Evolutionary conservation across 2,888 invertebrate species (phyloP).

Genomic region (Eurytoma californica): DNA sequence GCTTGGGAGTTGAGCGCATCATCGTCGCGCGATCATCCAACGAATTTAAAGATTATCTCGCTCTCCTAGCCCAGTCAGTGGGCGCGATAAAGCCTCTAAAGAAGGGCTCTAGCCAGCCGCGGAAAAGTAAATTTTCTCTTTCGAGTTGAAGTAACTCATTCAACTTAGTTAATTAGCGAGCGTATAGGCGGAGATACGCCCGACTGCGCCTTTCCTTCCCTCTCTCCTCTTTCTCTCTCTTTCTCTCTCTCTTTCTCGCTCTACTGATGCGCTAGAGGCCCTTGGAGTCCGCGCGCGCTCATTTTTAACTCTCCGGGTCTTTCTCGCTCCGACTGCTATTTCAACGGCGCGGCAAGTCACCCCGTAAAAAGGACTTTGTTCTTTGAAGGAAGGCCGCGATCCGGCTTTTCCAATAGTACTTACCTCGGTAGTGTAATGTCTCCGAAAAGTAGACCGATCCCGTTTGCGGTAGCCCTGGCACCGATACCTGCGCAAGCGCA

Average conservation of each 20-base stretch:
- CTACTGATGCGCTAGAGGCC: neutral
- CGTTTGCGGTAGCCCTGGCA: too few species aligned
- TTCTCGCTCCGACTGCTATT: neutral
- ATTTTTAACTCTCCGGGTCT: conserved; percentile 28
- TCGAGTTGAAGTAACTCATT: conserved; percentile 62
- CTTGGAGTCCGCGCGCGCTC: conserved; percentile 8
- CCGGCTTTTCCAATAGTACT: conserved; percentile 39
- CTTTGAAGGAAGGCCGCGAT: neutral
- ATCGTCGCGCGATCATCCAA: conserved; percentile 26
- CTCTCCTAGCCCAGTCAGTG: neutral
- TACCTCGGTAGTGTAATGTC: conserved; percentile 4
- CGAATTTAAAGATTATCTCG: conserved; percentile 30
- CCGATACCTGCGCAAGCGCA: too few species aligned
- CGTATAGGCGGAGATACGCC: conserved; percentile 37
- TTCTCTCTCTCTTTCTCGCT: neutral
- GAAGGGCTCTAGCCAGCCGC: conserved; percentile 24
- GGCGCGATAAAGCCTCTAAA: conserved; percentile 1
- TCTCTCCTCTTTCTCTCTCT: neutral
- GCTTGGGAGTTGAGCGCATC: conserved; percentile 21
- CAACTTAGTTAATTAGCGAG: conserved; percentile 64
- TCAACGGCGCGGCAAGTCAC: neutral
- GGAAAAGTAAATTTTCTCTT: conserved; percentile 59
- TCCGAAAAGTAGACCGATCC: too few species aligned
- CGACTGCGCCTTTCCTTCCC: conserved; percentile 5
- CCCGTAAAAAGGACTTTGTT: conserved; percentile 45